phyloP scores from a whole-genome alignment of 2,113 vertebrate species.

The Corythornis madagascariensis region DNA sequence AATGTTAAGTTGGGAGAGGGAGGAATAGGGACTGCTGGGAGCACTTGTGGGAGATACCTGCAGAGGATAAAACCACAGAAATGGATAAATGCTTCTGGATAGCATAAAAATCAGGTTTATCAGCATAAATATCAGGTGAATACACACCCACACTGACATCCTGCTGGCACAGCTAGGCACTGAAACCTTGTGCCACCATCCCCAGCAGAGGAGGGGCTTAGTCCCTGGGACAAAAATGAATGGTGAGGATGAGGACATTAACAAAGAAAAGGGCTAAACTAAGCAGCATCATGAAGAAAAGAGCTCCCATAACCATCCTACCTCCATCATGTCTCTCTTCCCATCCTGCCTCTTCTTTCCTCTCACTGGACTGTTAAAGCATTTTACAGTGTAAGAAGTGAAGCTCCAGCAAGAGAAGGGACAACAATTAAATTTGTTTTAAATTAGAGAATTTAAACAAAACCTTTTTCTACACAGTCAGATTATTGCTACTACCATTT shows the following conservation, averaged over 20 bases:
- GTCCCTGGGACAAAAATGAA: background rate
- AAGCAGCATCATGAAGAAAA: fast-evolving
- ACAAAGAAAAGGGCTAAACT: background rate
- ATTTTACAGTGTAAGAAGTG: background rate
- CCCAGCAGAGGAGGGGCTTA: background rate
- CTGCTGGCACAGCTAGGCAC: background rate
- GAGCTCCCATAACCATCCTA: background rate
- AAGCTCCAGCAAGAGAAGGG: background rate
- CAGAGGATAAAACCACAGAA: background rate
- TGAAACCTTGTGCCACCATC: fast-evolving
- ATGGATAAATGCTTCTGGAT: background rate
- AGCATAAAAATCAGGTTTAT: background rate
- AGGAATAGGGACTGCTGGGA: background rate
- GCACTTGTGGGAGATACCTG: background rate
- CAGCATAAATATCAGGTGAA: background rate
- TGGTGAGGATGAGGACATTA: fast-evolving
- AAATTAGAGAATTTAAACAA: slow-evolving; percentile 36
- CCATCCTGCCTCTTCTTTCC: background rate
- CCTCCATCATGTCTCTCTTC: background rate
- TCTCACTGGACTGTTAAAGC: background rate
- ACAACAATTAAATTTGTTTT: background rate
- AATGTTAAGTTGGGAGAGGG: background rate
- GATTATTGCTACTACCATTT: background rate
- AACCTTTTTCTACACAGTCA: background rate
- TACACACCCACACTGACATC: background rate